A percentile compares a stretch with the other conserved stretches of the same genome.
Evolutionary conservation across 2,113 vertebrate species (phyloP).

Genomic region (Theristicus caerulescens): DNA sequence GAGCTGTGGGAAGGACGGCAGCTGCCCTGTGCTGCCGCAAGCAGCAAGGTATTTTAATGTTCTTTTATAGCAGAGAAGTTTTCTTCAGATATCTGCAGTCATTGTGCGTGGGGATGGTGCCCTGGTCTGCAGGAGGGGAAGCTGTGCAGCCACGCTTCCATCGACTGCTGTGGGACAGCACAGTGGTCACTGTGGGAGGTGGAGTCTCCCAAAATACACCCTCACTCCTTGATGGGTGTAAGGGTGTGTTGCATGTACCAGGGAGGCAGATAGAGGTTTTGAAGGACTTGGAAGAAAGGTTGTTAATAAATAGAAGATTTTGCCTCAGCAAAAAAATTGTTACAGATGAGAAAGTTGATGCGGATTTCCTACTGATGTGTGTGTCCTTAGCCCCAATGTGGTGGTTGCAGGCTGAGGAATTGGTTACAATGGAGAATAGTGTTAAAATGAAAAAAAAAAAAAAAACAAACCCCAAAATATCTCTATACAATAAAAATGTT

Average conservation of each 20-base stretch:
- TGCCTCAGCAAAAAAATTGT: not conserved
- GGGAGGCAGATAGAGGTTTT: not conserved
- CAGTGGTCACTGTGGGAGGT: fast-evolving
- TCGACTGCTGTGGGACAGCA: fast-evolving
- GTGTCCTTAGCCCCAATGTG: fast-evolving
- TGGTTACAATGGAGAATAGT: not conserved
- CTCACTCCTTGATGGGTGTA: fast-evolving
- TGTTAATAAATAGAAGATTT: not conserved
- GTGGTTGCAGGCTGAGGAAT: not conserved
- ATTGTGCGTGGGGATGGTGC: fast-evolving
- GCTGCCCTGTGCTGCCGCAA: not conserved
- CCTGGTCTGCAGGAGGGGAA: not conserved
- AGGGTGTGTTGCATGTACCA: not conserved
- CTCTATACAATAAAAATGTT: not conserved
- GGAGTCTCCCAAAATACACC: not conserved
- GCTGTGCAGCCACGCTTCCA: fast-evolving
- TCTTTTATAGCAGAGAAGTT: not conserved
- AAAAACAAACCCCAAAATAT: not conserved
- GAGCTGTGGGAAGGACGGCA: not conserved
- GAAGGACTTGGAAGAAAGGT: not conserved
- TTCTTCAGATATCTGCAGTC: not conserved
- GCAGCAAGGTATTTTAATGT: not conserved
- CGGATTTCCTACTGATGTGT: not conserved
- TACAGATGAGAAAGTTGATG: not conserved
- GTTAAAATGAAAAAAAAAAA: not conserved